phyloP scores from a whole-genome alignment of 2,888 invertebrate genomes.

The Hoplodrina ambigua region DNA sequence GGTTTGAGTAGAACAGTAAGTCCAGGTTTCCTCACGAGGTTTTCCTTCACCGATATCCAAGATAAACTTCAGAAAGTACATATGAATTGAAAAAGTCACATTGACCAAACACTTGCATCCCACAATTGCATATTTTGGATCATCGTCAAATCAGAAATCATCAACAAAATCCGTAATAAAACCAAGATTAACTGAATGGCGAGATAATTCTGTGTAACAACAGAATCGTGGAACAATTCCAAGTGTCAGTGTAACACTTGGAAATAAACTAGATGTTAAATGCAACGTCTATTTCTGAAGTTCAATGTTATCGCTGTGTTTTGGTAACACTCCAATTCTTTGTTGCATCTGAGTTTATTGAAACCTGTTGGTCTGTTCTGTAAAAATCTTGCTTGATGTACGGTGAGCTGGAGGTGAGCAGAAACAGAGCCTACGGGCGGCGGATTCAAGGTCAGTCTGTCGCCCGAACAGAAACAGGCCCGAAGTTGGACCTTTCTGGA shows the following conservation, averaged over 20 bases:
- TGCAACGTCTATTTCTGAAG: conserved; percentile 34
- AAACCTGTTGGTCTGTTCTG: neutral
- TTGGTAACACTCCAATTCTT: conserved; percentile 46
- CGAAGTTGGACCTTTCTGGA: too few species aligned
- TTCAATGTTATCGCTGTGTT: neutral
- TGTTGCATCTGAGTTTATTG: conserved; percentile 2
- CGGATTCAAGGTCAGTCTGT: too few species aligned
- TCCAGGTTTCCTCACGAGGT: too few species aligned
- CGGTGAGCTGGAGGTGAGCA: too few species aligned
- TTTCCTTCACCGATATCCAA: too few species aligned
- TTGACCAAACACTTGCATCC: too few species aligned
- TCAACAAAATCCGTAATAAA: neutral
- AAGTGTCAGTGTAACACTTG: neutral
- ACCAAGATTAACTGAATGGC: neutral
- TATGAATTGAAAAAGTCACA: too few species aligned
- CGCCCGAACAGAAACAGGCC: too few species aligned
- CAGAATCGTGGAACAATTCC: conserved; percentile 28
- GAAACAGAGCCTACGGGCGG: too few species aligned
- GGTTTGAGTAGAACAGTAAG: too few species aligned
- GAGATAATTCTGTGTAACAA: neutral
- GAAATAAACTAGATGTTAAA: conserved; percentile 39
- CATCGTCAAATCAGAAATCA: neutral
- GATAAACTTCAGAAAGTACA: too few species aligned
- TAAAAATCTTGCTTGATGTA: neutral
- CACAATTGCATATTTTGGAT: too few species aligned